Base-by-base conservation (phyloP, 2,888 invertebrate genomes). In the Ennomos quercinarius region DNA sequence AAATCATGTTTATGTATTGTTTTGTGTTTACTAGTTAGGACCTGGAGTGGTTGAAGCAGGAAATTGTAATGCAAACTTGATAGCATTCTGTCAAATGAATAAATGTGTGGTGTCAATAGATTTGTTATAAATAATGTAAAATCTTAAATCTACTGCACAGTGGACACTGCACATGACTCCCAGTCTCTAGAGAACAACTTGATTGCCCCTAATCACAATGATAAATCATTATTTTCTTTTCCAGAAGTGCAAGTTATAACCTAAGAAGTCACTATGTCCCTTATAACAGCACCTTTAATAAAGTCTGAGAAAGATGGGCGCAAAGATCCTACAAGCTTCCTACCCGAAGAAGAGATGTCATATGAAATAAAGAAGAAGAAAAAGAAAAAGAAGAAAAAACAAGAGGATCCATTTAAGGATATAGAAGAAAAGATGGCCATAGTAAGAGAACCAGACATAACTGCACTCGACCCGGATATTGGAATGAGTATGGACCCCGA, bases 321-420 rank as follows among this genome's bases (percentile, higher is more conserved):
- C 8, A 81, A 83, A 67, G 91, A 91, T 61, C 91, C 91, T 8
- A 91, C 89, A 12, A 77, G 78, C 10, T 88, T 86, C 61, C 72
- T 92, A 37, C 91, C 91, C 0, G 84, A 90, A 34, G 91, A 92
- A 61, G 82, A 86, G 1, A 91, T 91, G 91, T 68, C 80, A 0
- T 92, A 92, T 64, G 87, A 90, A 69, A 80, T 91, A 6, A 91
- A 91, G 64, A 77, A 77, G 41, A 91, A 89, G 67, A 89, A 87
- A 67, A 90, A 89, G 63, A 91, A 90, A 67, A 91, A 87, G 66
- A 91, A 86, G 61, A 78, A 81, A 35, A 68, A 73, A 34, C 81
- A 81, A 61, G 87, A 84, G 53, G 91, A 92, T 42, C 92, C 92
- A 0, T 90, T 92, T 41, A 89, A 89, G 64, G 83, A 84, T 54